phyloP scores from a whole-genome alignment of 2,113 vertebrate species.

The Ceuthmochares aereus region DNA sequence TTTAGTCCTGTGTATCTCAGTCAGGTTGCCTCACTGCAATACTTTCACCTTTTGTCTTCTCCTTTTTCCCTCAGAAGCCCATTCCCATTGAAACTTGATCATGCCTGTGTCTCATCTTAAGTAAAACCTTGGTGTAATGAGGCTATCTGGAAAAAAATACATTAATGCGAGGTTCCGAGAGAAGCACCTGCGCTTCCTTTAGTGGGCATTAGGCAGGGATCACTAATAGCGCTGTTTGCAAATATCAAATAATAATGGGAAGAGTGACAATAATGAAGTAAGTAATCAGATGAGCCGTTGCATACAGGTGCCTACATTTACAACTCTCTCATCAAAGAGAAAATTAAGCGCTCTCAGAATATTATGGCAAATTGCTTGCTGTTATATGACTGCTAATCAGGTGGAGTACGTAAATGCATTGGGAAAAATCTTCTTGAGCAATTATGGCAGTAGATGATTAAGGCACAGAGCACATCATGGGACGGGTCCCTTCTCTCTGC shows the following conservation, averaged over 20 bases:
- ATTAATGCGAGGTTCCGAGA: neutral
- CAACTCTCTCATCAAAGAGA: constrained; percentile 66
- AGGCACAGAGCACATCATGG: neutral
- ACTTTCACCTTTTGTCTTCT: neutral
- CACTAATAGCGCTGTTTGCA: constrained; percentile 59
- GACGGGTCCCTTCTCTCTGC: neutral
- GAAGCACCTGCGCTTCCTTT: neutral
- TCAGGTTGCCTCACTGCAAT: rapidly evolving
- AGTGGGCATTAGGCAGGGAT: constrained; percentile 35
- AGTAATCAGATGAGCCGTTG: constrained; percentile 62
- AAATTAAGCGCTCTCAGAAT: constrained; percentile 70
- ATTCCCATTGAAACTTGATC: neutral
- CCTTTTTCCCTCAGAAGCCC: neutral
- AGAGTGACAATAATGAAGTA: constrained; percentile 49
- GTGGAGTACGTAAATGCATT: constrained; percentile 34
- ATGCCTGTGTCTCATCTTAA: neutral
- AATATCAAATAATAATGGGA: constrained; percentile 58
- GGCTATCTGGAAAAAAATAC: neutral
- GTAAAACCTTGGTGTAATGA: neutral
- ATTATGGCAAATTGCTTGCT: constrained; percentile 66
- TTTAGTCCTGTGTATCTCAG: rapidly evolving
- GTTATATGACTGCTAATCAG: constrained; percentile 63
- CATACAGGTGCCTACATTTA: constrained; percentile 69
- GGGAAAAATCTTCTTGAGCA: constrained; percentile 33
- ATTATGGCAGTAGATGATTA: constrained; percentile 16